These are phyloP conservation scores for Sussaba pulchella DNA, from an alignment of 2,888 invertebrate species.

Conservation along the genomic window DNA sequence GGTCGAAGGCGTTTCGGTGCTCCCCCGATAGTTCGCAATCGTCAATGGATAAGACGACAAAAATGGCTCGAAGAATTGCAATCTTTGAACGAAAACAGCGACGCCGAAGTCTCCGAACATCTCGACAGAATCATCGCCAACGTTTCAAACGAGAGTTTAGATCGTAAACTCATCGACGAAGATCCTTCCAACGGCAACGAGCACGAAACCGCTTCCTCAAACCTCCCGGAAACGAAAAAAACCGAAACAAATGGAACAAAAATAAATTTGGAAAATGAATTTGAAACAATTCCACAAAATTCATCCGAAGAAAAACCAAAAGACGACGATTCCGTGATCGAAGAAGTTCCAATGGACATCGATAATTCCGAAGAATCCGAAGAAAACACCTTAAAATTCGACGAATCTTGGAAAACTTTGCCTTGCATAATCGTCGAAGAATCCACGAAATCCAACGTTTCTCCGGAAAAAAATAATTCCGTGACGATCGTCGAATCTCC, in stretches of 20 bases:
- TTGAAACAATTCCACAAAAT: not conserved
- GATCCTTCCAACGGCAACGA: not conserved
- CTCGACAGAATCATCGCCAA: conserved; percentile 15
- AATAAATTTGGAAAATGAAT: not conserved
- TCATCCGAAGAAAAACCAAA: conserved; percentile 15
- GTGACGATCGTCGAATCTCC: not conserved
- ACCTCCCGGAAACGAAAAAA: not conserved
- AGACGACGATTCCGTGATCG: not conserved
- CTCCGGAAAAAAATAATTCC: not conserved
- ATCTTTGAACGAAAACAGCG: conserved; percentile 71
- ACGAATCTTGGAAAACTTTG: conserved; percentile 39
- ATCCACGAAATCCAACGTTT: conserved; percentile 68
- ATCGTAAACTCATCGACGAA: conserved; percentile 2
- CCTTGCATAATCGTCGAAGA: not conserved
- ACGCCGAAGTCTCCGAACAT: conserved; percentile 3
- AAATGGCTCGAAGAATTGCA: conserved; percentile 85
- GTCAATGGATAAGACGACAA: conserved; percentile 87
- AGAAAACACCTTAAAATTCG: conserved; percentile 8
- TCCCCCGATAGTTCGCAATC: conserved; percentile 86
- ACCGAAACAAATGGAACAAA: not conserved
- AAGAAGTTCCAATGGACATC: not conserved
- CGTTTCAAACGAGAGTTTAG: not conserved
- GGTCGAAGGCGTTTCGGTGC: conserved; percentile 82
- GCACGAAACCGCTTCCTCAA: not conserved
- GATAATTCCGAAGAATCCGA: conserved; percentile 44